Conservation (phyloP, 2,888 invertebrate species). For the Teleogryllus oceanicus region DNA sequence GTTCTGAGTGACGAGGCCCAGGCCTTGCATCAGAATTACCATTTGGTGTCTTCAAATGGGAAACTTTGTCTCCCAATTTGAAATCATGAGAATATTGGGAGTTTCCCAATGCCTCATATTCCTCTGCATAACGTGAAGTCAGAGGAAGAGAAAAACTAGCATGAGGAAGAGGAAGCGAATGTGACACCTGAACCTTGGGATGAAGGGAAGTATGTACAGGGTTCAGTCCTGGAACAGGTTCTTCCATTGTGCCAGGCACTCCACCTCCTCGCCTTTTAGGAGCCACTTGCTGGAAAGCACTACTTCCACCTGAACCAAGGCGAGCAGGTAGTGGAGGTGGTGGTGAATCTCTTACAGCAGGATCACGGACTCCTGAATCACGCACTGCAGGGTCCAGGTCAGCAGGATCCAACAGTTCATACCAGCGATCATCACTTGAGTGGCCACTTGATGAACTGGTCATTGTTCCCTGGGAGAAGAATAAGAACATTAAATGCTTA, state of each 20-base stretch:
- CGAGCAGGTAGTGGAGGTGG: constrained; percentile 57
- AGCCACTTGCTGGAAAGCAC: constrained; percentile 38
- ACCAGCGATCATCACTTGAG: constrained; percentile 63
- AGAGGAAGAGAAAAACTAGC: constrained; percentile 47
- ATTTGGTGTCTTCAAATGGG: constrained; percentile 46
- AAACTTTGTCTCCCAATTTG: constrained; percentile 51
- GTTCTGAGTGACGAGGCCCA: constrained; percentile 42
- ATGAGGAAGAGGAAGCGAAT: constrained; percentile 49
- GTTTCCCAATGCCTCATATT: constrained; percentile 40
- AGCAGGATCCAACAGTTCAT: constrained; percentile 44
- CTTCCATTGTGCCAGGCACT: neutral
- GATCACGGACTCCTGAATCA: constrained; percentile 38
- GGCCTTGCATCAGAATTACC: constrained; percentile 47
- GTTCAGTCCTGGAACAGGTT: neutral
- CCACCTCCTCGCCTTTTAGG: constrained; percentile 30
- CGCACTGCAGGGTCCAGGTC: constrained; percentile 37
- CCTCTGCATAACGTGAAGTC: constrained; percentile 27
- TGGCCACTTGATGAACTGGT: constrained; percentile 63
- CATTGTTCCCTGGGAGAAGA: constrained; percentile 51
- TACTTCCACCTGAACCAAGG: constrained; percentile 41
- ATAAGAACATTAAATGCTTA: too few relatives aligned
- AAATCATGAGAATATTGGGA: constrained; percentile 45
- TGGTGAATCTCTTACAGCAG: constrained; percentile 41
- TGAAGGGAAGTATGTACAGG: constrained; percentile 34
- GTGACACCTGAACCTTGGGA: constrained; percentile 48